Conservation (phyloP, 1,140 invertebrate genomes). For the Centruroides sculpturatus region DNA sequence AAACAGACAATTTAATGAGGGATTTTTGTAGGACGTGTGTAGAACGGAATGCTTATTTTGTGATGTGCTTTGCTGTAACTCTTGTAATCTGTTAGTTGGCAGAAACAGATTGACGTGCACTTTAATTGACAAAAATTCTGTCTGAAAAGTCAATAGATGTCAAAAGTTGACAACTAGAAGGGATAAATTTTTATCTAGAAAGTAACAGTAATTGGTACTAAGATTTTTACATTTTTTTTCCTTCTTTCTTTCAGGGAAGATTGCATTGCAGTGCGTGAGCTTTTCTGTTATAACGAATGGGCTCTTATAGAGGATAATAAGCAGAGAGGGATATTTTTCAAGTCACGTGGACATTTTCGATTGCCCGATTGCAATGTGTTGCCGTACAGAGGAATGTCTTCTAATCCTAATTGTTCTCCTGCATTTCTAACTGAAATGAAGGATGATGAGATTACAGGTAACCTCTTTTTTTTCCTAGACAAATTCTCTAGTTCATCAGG, state of each 20-base stretch:
- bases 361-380: constrained; percentile 70
- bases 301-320: constrained; percentile 77
- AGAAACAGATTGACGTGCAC: not conserved
- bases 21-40: not conserved
- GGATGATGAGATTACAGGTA: constrained; percentile 54
- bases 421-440: constrained; percentile 67
- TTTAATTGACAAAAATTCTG: constrained; percentile 1
- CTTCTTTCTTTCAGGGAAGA: constrained; percentile 67
- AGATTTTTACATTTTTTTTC: not conserved
- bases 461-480: constrained; percentile 14
- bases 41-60: not conserved
- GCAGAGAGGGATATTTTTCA: constrained; percentile 53
- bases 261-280: constrained; percentile 71
- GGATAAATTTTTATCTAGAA: not conserved
- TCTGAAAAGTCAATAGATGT: not conserved
- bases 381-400: constrained; percentile 41
- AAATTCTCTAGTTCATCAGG: no score
- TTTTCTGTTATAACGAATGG: constrained; percentile 89
- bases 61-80: not conserved
- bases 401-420: constrained; percentile 50
- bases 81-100: not conserved
- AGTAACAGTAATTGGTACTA: not conserved
- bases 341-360: constrained; percentile 69
- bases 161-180: not conserved
- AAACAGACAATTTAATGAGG: not conserved